Evolutionary conservation across 2,113 vertebrate genomes (phyloP).

Genomic region (Myiozetetes cayanensis): DNA sequence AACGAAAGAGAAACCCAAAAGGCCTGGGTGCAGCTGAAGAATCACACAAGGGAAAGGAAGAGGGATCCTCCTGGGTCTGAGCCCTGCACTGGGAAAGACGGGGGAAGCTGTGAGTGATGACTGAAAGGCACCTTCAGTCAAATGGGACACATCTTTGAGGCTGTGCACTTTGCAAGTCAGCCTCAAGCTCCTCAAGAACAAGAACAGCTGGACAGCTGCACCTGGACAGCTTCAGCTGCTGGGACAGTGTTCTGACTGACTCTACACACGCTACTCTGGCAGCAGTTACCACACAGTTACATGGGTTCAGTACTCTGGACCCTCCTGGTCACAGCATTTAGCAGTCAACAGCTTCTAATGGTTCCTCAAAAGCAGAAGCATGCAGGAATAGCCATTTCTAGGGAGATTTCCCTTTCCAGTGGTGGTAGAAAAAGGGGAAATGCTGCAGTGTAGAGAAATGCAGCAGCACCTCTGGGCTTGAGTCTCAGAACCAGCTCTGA

Average conservation of each 20-base stretch:
- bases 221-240: neutral
- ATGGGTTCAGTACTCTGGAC: neutral
- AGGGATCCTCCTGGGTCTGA: fast-evolving
- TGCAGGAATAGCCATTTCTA: neutral
- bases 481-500: neutral
- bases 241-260: neutral
- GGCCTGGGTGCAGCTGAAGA: neutral
- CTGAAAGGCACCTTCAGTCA: neutral
- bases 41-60: neutral
- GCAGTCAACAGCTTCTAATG: neutral
- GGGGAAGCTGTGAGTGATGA: neutral
- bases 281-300: neutral
- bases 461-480: neutral
- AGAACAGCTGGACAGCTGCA: neutral
- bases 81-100: neutral
- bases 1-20: neutral
- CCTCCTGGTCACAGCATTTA: neutral
- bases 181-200: neutral
- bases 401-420: neutral
- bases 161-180: neutral
- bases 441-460: neutral
- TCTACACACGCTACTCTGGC: too few relatives aligned
- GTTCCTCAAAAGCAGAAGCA: neutral
- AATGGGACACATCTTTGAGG: neutral
- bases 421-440: neutral